phyloP scores from a whole-genome alignment of 2,113 vertebrate genomes.

The Mastomys coucha region DNA sequence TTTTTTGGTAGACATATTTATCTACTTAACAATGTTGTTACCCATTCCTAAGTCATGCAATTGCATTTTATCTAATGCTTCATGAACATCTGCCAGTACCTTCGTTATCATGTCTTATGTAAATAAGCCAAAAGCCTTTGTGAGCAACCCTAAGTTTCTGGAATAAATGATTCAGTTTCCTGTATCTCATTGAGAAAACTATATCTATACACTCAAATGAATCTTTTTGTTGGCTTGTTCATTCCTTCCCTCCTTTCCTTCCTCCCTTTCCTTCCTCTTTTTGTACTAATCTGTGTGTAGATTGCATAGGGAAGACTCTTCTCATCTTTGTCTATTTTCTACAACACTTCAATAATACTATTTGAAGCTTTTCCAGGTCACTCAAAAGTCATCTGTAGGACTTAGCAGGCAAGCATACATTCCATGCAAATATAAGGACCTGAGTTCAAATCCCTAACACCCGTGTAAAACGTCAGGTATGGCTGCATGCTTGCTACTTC shows the following conservation, averaged over 20 bases:
- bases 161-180: conserved; percentile 5
- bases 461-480: not conserved
- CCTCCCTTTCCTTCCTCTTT: not conserved
- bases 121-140: not conserved
- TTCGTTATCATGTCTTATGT: not conserved
- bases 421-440: not conserved
- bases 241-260: not conserved
- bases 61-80: not conserved
- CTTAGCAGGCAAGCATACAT: not conserved
- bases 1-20: not conserved
- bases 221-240: not conserved
- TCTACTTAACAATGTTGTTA: not conserved
- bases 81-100: not conserved
- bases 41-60: not conserved
- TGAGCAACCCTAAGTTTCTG: not conserved
- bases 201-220: not conserved
- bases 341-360: not conserved
- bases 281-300: not conserved
- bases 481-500: not conserved
- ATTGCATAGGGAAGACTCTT: not conserved
- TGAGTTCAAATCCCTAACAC: not conserved
- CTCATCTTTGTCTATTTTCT: not conserved
- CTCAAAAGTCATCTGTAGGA: not conserved
- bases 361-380: not conserved
- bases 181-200: not conserved